Conservation (phyloP, 2,888 invertebrate genomes). For the Ochropleura leucogaster region DNA sequence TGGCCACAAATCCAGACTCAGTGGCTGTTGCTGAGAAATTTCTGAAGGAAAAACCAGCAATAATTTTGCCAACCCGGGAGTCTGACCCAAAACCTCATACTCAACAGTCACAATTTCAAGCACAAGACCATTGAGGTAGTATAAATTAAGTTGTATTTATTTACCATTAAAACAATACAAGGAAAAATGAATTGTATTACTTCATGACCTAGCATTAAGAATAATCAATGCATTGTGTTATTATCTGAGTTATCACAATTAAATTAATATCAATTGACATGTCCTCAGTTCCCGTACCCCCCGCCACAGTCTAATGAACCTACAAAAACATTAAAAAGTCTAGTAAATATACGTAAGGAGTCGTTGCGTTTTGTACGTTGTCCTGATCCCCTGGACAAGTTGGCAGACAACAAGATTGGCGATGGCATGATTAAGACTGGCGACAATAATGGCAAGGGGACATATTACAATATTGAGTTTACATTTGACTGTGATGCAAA, state of each 20-base stretch:
- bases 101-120: too few species aligned
- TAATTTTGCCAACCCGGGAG: too few species aligned
- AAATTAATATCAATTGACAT: conserved; percentile 53
- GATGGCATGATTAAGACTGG: conserved; percentile 90
- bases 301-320: conserved; percentile 99
- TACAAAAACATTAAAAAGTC: conserved; percentile 98
- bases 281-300: conserved; percentile 97
- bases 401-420: conserved; percentile 87
- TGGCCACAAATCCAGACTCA: too few species aligned
- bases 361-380: conserved; percentile 97
- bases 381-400: conserved; percentile 91
- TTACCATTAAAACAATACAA: conserved; percentile 9
- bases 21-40: too few species aligned
- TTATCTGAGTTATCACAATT: conserved; percentile 53
- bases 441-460: conserved; percentile 91
- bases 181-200: conserved; percentile 13
- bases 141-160: background rate
- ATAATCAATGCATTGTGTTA: conserved; percentile 9
- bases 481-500: conserved; percentile 98
- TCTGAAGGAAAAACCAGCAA: too few species aligned
- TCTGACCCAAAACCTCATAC: too few species aligned
- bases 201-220: background rate
- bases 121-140: too few species aligned
- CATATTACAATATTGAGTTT: conserved; percentile 98
- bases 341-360: conserved; percentile 99